Conservation (phyloP, 2,888 invertebrate species). For the Tinea trinotella region DNA sequence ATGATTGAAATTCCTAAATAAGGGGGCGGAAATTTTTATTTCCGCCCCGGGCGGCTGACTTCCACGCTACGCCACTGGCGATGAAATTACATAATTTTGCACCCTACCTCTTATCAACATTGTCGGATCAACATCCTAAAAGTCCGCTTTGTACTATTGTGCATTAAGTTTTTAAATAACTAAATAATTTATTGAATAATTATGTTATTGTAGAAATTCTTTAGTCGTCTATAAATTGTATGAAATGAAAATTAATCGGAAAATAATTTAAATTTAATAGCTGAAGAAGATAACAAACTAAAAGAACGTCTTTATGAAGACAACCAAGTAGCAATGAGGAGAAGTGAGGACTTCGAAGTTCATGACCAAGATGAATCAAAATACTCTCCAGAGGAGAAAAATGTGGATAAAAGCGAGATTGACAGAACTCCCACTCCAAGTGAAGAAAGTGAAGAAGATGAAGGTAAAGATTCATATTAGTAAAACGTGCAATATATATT, state of each 20-base stretch:
- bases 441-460: slow-evolving; percentile 69
- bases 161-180: too few species aligned
- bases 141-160: too few species aligned
- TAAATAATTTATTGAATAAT: not conserved
- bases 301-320: slow-evolving; percentile 57
- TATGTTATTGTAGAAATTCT: too few species aligned
- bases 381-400: slow-evolving; percentile 86
- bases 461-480: slow-evolving; percentile 48
- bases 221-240: too few species aligned
- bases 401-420: slow-evolving; percentile 77
- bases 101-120: too few species aligned
- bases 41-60: too few species aligned
- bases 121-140: too few species aligned
- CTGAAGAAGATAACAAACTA: slow-evolving; percentile 65
- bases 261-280: slow-evolving; percentile 29
- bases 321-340: slow-evolving; percentile 46
- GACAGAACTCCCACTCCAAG: slow-evolving; percentile 60
- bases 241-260: too few species aligned
- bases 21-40: too few species aligned
- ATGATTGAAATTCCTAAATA: too few species aligned
- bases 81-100: too few species aligned
- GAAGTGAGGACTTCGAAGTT: slow-evolving; percentile 43
- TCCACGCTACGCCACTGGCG: too few species aligned
- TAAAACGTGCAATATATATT: not conserved
- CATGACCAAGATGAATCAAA: slow-evolving; percentile 78